Evolutionary conservation across 2,888 invertebrate genomes (phyloP).

Genomic region (Cephus nigrinus): DNA sequence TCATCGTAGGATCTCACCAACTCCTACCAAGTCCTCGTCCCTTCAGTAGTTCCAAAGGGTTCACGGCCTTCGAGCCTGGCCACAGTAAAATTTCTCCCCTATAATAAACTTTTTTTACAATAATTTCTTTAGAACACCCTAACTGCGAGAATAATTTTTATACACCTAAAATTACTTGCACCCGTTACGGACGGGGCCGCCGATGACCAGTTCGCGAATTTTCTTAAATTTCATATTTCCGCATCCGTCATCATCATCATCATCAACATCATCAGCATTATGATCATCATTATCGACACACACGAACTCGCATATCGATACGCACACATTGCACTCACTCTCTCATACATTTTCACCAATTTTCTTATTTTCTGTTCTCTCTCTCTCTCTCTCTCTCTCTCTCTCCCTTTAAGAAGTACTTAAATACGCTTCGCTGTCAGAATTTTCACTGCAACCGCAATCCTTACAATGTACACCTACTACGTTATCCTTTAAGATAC

Average conservation of each 20-base stretch:
- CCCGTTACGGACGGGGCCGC: conserved; percentile 60
- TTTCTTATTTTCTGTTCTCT: conserved; percentile 9
- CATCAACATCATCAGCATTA: conserved; percentile 33
- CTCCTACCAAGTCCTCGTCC: not conserved
- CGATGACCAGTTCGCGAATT: conserved; percentile 45
- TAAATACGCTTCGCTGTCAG: conserved; percentile 5
- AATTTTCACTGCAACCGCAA: conserved; percentile 51
- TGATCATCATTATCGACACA: conserved; percentile 30
- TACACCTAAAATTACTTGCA: conserved; percentile 63
- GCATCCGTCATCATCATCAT: not conserved
- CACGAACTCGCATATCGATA: conserved; percentile 26
- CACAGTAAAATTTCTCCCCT: conserved; percentile 25
- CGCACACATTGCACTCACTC: conserved; percentile 28
- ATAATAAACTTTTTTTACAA: conserved; percentile 58
- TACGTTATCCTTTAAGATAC: conserved; percentile 59
- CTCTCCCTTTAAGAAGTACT: conserved; percentile 11
- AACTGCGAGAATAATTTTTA: conserved; percentile 44
- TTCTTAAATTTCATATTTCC: not conserved
- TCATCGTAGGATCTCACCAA: not conserved
- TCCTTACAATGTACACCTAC: conserved; percentile 63
- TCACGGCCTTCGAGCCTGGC: conserved; percentile 9
- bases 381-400: conserved; percentile 17
- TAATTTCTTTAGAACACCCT: conserved; percentile 58
- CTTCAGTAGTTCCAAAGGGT: not conserved
- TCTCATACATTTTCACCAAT: not conserved